A percentile compares a stretch with the other conserved stretches of the same genome.
Conservation (phyloP, 1,140 invertebrate species). For the Condylostylus longicornis region DNA sequence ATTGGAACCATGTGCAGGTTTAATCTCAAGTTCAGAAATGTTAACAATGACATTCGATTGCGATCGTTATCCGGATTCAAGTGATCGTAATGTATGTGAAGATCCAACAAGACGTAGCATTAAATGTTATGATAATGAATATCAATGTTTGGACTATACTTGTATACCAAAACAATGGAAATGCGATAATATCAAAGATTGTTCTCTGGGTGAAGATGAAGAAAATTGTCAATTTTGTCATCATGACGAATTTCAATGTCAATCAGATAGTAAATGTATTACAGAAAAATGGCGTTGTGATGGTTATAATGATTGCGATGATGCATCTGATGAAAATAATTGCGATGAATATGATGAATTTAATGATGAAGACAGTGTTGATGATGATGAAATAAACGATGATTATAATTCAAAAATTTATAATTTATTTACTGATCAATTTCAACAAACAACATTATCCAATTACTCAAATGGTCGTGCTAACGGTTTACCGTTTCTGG, state of each 20-base stretch:
- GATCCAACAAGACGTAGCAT: slow-evolving; percentile 29
- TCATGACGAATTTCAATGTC: slow-evolving; percentile 39
- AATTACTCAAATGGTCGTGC: no score
- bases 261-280: slow-evolving; percentile 47
- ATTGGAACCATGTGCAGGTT: slow-evolving; percentile 43
- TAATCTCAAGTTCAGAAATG: slow-evolving; percentile 36
- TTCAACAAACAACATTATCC: no score
- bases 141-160: slow-evolving; percentile 44
- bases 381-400: slow-evolving; percentile 22
- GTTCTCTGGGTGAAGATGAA: slow-evolving; percentile 47
- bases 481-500: no score
- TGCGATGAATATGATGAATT: slow-evolving; percentile 32
- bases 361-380: slow-evolving; percentile 16
- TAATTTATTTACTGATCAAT: no score
- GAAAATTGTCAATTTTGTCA: slow-evolving; percentile 39
- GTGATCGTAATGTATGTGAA: slow-evolving; percentile 29
- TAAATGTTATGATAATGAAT: slow-evolving; percentile 39
- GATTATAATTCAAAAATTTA: no score
- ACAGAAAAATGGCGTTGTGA: slow-evolving; percentile 62
- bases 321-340: slow-evolving; percentile 60
- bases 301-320: slow-evolving; percentile 61
- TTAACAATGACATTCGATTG: slow-evolving; percentile 42
- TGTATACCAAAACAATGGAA: slow-evolving; percentile 45
- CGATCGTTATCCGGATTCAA: slow-evolving; percentile 40
- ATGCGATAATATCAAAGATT: slow-evolving; percentile 52